phyloP scores from a whole-genome alignment of 2,797 vertebrate species.

The Peromyscus attwateri region DNA sequence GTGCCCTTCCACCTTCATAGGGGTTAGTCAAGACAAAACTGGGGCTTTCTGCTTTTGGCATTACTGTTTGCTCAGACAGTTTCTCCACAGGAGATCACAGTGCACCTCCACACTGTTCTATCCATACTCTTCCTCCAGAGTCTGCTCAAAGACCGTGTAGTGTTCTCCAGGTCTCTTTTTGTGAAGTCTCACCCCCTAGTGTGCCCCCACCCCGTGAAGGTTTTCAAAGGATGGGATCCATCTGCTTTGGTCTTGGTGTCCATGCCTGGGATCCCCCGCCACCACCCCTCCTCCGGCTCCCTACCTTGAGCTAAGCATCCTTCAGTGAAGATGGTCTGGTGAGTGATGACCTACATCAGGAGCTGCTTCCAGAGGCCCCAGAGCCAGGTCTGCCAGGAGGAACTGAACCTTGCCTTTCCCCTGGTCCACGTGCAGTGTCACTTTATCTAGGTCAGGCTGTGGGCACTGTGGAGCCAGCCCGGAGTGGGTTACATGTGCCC shows the following conservation, averaged over 20 bases:
- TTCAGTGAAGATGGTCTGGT: accelerated
- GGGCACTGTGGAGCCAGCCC: neutral
- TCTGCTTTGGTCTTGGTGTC: neutral
- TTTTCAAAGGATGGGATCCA: accelerated
- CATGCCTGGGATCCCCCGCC: neutral
- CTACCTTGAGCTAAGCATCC: accelerated
- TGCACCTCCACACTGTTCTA: neutral
- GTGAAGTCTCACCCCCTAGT: neutral
- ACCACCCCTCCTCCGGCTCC: neutral
- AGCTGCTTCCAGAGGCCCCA: too few relatives aligned
- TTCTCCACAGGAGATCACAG: accelerated
- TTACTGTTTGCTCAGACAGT: neutral
- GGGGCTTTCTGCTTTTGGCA: neutral
- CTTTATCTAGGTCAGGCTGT: neutral
- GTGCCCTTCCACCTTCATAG: too few relatives aligned
- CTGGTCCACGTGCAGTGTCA: accelerated
- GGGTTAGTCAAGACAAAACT: neutral
- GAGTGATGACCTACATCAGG: accelerated
- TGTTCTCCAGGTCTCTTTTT: neutral
- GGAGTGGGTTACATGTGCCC: neutral
- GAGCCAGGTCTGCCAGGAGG: neutral
- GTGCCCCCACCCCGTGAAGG: too few relatives aligned
- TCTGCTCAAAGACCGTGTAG: neutral
- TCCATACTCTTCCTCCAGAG: neutral
- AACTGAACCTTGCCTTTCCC: accelerated